Evolutionary conservation across 35 echinoderm and acorn worm species (phyloP).

Genomic region (Strongylocentrotus purpuratus): DNA sequence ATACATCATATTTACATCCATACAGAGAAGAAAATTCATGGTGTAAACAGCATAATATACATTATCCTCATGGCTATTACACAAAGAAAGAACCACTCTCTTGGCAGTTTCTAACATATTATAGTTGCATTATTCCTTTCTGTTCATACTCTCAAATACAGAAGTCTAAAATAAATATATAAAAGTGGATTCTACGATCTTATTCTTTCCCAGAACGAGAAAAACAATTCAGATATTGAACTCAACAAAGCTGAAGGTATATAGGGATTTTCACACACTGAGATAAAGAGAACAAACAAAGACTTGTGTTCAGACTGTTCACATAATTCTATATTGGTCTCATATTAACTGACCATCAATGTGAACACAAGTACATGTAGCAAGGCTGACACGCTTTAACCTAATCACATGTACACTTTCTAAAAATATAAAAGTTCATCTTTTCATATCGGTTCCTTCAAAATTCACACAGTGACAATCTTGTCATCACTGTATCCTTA

Average conservation of each 20-base stretch:
- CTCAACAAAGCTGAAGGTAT: not conserved
- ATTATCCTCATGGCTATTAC: not conserved
- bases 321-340: not conserved
- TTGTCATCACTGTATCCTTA: no score
- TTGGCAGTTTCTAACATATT: not conserved
- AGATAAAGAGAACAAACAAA: not conserved
- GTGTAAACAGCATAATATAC: constrained; percentile 6
- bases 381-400: not conserved
- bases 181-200: not conserved
- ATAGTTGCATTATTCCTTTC: not conserved
- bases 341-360: not conserved
- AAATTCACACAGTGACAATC: not conserved
- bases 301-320: not conserved
- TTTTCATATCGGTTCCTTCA: not conserved
- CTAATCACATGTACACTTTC: not conserved
- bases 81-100: not conserved
- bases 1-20: constrained; percentile 26
- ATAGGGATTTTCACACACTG: not conserved
- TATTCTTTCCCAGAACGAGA: not conserved
- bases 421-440: not conserved
- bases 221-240: not conserved
- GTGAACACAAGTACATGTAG: not conserved
- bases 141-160: not conserved
- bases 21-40: not conserved
- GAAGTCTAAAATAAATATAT: not conserved